These are phyloP conservation scores for Babylonia areolata DNA, from an alignment of 1,140 invertebrate species.

Conservation along the genomic window DNA sequence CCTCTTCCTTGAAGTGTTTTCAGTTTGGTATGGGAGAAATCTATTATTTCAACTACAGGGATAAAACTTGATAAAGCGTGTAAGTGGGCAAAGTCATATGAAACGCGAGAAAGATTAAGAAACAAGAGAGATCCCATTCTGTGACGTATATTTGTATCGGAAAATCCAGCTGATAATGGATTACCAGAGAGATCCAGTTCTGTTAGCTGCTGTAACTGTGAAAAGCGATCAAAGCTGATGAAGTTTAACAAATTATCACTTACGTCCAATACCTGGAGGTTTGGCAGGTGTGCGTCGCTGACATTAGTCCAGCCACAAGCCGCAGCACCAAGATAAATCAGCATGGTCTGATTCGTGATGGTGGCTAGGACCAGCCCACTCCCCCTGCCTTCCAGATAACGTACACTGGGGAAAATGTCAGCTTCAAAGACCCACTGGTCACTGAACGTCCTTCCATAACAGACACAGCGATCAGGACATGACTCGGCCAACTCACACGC, in stretches of 20 bases:
- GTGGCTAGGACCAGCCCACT: neutral
- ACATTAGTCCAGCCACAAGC: neutral
- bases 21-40: slow-evolving; percentile 25
- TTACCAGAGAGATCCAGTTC: neutral
- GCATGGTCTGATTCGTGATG: neutral
- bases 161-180: neutral
- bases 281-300: neutral
- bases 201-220: neutral
- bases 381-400: slow-evolving; percentile 14
- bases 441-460: neutral
- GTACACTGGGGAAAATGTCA: too few relatives aligned
- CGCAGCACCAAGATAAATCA: slow-evolving; percentile 37
- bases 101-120: neutral
- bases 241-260: slow-evolving; percentile 5
- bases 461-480: slow-evolving; percentile 47
- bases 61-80: neutral
- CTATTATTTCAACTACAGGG: slow-evolving; percentile 28
- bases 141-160: neutral
- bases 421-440: neutral
- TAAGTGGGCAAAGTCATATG: neutral
- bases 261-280: slow-evolving; percentile 31
- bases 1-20: slow-evolving; percentile 34
- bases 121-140: neutral
- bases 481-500: slow-evolving; percentile 41
- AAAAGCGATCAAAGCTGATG: neutral